These are phyloP conservation scores for Thecocarcelia acutangulata DNA, from an alignment of 2,888 invertebrate species.

Conservation along the genomic window DNA sequence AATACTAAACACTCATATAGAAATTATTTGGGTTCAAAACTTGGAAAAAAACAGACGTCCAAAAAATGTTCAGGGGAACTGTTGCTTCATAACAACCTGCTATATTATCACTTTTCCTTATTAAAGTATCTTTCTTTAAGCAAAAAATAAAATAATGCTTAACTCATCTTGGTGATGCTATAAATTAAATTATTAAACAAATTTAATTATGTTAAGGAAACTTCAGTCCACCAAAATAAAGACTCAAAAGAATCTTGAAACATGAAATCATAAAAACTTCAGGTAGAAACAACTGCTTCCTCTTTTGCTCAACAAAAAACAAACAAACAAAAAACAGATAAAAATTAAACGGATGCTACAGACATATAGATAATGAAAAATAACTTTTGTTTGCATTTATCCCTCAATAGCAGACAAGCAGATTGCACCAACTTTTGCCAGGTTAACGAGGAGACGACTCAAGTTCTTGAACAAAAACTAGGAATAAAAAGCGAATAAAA, in stretches of 20 bases:
- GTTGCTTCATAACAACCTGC: too few species aligned
- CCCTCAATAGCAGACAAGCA: not conserved
- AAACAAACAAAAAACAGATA: not conserved
- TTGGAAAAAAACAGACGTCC: too few species aligned
- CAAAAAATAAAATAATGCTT: too few species aligned
- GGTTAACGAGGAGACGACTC: slow-evolving; percentile 30
- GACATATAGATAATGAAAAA: slow-evolving; percentile 39
- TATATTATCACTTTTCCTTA: too few species aligned
- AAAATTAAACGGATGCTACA: slow-evolving; percentile 42
- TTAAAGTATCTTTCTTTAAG: too few species aligned
- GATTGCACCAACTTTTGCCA: not conserved
- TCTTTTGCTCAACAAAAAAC: too few species aligned
- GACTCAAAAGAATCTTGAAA: slow-evolving; percentile 11
- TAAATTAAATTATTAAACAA: slow-evolving; percentile 4
- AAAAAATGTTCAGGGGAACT: too few species aligned
- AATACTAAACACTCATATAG: too few species aligned
- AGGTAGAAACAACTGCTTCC: not conserved
- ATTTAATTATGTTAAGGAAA: slow-evolving; percentile 41
- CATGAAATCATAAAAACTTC: slow-evolving; percentile 15
- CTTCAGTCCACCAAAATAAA: slow-evolving; percentile 4
- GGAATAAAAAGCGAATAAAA: not conserved
- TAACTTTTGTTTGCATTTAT: not conserved
- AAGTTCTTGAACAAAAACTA: slow-evolving; percentile 3
- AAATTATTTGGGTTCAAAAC: too few species aligned
- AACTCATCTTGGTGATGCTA: too few species aligned